phyloP scores from a whole-genome alignment of 2,888 invertebrate species.

The Antheraea yamamai region DNA sequence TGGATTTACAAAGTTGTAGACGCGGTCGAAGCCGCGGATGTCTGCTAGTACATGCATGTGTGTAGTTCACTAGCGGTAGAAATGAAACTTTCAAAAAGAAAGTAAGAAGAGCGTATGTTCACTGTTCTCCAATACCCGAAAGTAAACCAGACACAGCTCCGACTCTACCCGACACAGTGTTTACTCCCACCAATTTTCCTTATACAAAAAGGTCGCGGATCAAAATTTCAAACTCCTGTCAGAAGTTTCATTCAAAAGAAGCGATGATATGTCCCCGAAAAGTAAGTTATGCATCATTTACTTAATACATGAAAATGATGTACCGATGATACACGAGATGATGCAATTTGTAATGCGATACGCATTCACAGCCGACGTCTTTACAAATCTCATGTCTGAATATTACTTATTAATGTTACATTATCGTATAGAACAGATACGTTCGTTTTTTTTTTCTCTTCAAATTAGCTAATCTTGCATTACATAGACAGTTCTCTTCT shows the following conservation, averaged over 20 bases:
- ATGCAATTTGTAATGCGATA: constrained; percentile 7
- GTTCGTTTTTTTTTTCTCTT: neutral
- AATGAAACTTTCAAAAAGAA: no score
- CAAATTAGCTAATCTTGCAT: constrained; percentile 2
- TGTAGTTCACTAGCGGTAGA: no score
- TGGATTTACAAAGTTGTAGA: no score
- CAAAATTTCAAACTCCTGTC: no score
- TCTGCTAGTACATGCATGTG: no score
- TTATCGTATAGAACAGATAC: constrained; percentile 2
- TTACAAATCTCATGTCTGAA: constrained; percentile 7
- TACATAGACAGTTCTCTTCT: neutral
- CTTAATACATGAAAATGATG: neutral
- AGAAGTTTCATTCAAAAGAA: neutral
- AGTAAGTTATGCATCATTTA: constrained; percentile 11
- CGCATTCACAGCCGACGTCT: constrained; percentile 1
- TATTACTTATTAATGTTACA: constrained; percentile 10
- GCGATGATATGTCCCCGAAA: neutral
- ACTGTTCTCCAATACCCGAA: no score
- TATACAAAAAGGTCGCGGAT: no score
- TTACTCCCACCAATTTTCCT: no score
- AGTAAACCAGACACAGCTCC: no score
- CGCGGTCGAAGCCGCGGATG: no score
- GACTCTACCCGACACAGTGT: no score
- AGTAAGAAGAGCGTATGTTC: no score
- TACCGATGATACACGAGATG: neutral